A percentile compares a stretch with the other conserved stretches of the same genome.
phyloP scores from a whole-genome alignment of 2,113 vertebrate species.

The Geococcyx californianus region DNA sequence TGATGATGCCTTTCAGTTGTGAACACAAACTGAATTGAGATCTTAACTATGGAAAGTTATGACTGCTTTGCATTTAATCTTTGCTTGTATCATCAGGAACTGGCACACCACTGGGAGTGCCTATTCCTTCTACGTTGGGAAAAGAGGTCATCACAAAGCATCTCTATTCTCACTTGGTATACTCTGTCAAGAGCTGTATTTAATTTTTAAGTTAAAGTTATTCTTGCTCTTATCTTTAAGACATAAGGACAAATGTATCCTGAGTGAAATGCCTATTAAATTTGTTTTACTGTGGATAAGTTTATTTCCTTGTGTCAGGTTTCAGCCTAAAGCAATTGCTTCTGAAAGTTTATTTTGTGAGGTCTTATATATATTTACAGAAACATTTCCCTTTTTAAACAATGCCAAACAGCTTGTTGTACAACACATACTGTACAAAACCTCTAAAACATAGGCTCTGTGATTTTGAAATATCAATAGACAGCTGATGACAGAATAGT shows the following conservation, averaged over 20 bases:
- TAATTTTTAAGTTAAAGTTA: slow-evolving; percentile 9
- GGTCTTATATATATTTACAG: not conserved
- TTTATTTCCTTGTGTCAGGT: slow-evolving; percentile 10
- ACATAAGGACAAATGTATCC: not conserved
- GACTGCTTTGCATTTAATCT: not conserved
- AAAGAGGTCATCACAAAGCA: not conserved
- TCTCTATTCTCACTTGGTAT: not conserved
- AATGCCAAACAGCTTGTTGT: slow-evolving; percentile 28
- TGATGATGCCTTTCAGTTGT: not conserved
- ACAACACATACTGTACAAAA: slow-evolving; percentile 12
- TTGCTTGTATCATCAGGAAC: not conserved
- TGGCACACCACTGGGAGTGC: not conserved
- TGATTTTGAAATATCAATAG: slow-evolving; percentile 34
- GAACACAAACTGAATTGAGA: not conserved
- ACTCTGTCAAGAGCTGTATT: not conserved
- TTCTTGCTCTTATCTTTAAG: not conserved
- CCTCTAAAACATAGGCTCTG: not conserved
- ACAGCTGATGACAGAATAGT: slow-evolving; percentile 20
- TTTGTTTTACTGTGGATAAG: not conserved
- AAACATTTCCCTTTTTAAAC: slow-evolving; percentile 14
- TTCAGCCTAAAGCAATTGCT: slow-evolving; percentile 29
- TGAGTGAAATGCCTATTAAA: not conserved
- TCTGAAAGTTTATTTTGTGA: slow-evolving; percentile 41
- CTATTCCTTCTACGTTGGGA: not conserved
- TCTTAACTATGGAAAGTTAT: not conserved